Evolutionary conservation across 37 sponge, comb jelly and placozoan species (phyloP).

Genomic region (Hexactinellida sp.): DNA sequence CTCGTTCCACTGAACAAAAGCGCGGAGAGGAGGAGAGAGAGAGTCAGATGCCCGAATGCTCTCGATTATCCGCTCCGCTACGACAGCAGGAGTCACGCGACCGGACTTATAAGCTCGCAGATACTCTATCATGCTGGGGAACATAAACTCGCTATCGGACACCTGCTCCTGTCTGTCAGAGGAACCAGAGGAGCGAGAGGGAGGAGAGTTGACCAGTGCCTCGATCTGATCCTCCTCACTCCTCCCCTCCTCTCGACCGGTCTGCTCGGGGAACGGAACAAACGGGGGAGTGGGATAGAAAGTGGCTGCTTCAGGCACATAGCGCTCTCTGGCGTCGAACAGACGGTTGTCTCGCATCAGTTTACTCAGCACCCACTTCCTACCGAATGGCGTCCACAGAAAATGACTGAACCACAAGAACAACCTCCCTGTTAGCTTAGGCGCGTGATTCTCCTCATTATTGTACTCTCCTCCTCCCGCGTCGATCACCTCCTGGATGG

Average conservation of each 20-base stretch:
- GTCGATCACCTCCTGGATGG: constrained; percentile 23
- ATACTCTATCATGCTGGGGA: neutral
- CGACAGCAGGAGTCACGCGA: neutral
- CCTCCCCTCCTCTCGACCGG: neutral
- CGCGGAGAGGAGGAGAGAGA: constrained; percentile 43
- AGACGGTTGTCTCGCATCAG: constrained; percentile 16
- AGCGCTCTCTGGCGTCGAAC: constrained; percentile 16
- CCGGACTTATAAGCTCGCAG: neutral
- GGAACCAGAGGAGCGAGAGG: neutral
- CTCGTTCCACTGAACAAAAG: constrained; percentile 35
- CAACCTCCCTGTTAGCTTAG: constrained; percentile 25
- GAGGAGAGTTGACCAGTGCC: neutral
- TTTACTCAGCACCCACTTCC: neutral
- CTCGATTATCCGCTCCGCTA: constrained; percentile 24
- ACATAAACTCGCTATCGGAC: neutral
- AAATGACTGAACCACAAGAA: constrained; percentile 33
- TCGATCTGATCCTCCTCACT: neutral
- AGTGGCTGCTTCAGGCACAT: constrained; percentile 49
- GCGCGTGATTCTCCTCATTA: neutral
- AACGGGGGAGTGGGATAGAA: constrained; percentile 22
- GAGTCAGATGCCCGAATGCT: constrained; percentile 37
- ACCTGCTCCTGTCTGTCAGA: neutral
- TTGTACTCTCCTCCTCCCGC: neutral
- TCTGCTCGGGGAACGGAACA: neutral
- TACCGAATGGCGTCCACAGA: constrained; percentile 35